These are phyloP conservation scores for Pseudomyrmex dendroicus DNA, from an alignment of 1,140 invertebrate species.

Conservation along the genomic window DNA sequence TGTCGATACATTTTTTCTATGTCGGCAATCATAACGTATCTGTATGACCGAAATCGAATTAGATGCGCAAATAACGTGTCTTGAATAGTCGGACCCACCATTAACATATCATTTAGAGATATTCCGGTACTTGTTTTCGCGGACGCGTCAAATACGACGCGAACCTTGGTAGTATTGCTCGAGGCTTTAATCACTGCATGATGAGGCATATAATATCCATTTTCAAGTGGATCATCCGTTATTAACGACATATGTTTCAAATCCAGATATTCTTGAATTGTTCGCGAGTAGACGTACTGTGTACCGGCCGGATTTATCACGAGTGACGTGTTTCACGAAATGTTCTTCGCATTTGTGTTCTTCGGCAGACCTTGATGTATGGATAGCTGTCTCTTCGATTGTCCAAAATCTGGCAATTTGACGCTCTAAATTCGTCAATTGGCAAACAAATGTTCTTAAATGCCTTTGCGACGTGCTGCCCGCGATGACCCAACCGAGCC, in stretches of 20 bases:
- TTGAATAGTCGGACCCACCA: slow-evolving; percentile 29
- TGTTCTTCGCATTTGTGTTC: not conserved
- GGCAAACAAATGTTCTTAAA: not conserved
- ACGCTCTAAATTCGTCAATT: not conserved
- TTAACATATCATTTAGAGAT: not conserved
- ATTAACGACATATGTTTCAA: not conserved
- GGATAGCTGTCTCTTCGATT: not conserved
- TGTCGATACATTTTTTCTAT: slow-evolving; percentile 44
- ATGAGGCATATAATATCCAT: slow-evolving; percentile 8
- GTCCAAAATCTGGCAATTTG: not conserved
- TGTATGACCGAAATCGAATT: not conserved
- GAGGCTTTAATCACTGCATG: not conserved
- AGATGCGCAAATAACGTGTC: slow-evolving; percentile 17
- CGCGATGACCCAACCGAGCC: not conserved
- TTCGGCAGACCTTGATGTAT: not conserved
- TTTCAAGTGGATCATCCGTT: not conserved
- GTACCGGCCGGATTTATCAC: not conserved
- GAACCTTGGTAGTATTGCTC: not conserved
- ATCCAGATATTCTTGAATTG: not conserved
- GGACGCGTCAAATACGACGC: slow-evolving; percentile 2
- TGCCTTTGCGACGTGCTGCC: not conserved
- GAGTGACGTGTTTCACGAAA: not conserved
- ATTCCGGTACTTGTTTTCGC: not conserved
- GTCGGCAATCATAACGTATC: not conserved
- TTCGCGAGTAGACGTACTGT: not conserved